Conservation (phyloP, 1,140 invertebrate species). For the Brachionus koreanus region DNA sequence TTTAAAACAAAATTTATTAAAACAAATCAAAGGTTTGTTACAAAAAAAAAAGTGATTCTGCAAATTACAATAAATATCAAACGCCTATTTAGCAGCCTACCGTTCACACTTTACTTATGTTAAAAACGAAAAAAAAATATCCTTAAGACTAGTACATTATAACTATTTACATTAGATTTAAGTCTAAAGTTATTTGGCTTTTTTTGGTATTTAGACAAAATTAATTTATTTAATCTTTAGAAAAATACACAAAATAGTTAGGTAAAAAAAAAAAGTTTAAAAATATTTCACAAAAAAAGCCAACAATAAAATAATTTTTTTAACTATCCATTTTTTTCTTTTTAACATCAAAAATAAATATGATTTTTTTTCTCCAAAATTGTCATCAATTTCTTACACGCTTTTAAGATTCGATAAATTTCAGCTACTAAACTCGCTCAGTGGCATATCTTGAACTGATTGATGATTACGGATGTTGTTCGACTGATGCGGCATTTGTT, state of each 20-base stretch:
- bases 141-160: constrained; percentile 1
- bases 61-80: not conserved
- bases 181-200: not conserved
- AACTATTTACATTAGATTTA: not conserved
- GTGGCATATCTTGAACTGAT: not conserved
- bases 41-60: not conserved
- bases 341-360: constrained; percentile 2
- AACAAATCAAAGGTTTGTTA: not conserved
- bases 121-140: not conserved
- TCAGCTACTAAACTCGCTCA: constrained; percentile 26
- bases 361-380: not conserved
- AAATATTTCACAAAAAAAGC: constrained; percentile 31
- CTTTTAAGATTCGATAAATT: not conserved
- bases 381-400: not conserved
- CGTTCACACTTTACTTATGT: not conserved
- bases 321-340: not conserved
- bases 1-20: not conserved
- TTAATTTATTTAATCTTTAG: constrained; percentile 1
- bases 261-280: not conserved
- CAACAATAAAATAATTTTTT: not conserved
- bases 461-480: not conserved
- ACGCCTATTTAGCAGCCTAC: not conserved
- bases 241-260: constrained; percentile 13
- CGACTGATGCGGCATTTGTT: not conserved
- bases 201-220: constrained; percentile 3